Evolutionary conservation across 2,888 invertebrate species (phyloP).

Genomic region (Abrostola tripartita): DNA sequence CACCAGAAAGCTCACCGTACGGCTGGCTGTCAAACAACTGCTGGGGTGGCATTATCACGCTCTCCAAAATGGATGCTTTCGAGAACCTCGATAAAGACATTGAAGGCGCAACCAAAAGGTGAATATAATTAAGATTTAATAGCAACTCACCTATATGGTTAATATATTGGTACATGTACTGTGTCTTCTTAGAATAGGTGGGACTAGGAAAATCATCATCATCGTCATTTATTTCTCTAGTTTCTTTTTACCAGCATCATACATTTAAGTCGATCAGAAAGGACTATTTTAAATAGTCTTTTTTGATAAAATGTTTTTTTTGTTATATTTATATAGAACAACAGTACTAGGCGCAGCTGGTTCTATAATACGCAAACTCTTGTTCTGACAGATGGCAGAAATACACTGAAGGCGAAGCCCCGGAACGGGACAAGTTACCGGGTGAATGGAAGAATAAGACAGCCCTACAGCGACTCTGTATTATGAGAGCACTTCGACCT

Average conservation of each 20-base stretch:
- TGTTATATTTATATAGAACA: background rate
- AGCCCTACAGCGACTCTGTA: conserved; percentile 95
- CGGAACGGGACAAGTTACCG: conserved; percentile 97
- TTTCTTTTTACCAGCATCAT: no score
- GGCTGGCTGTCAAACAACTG: conserved; percentile 93
- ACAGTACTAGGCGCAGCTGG: background rate
- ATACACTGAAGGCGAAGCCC: conserved; percentile 96
- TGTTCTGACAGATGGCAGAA: conserved; percentile 93
- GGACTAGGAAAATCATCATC: no score
- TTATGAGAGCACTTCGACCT: conserved; percentile 96
- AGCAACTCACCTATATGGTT: background rate
- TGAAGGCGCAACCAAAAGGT: conserved; percentile 95
- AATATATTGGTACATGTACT: no score
- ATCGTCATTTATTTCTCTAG: no score
- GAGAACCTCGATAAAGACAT: conserved; percentile 96
- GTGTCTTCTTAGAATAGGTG: no score
- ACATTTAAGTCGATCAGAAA: no score
- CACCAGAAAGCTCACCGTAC: conserved; percentile 93
- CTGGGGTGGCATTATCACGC: conserved; percentile 95
- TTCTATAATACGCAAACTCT: background rate
- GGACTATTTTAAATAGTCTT: no score
- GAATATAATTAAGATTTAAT: background rate
- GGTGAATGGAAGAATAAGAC: conserved; percentile 98
- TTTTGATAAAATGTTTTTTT: no score
- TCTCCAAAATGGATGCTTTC: conserved; percentile 93